Base-by-base conservation (phyloP, 1,140 invertebrate species). In the Hetaerina americana region DNA sequence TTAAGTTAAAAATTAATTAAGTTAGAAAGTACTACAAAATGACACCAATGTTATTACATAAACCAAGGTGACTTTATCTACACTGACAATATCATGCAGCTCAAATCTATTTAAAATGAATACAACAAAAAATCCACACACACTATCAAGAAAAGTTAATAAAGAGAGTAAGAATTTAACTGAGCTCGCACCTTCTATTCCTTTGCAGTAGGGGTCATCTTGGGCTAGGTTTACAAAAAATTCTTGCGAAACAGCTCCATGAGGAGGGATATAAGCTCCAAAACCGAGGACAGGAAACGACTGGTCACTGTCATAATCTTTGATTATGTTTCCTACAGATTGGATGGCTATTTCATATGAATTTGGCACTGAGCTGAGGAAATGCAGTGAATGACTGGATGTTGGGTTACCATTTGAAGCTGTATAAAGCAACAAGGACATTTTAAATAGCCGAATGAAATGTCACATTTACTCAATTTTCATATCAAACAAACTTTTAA, bases 391-490 rank as follows among this genome's bases (percentile, higher is more conserved):
- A 5, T 80, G 77, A 0, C 84, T 81, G 22, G 82, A 78, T 66
- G 81, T 78, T 10, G 87, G 87, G 75, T 88, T 82, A 15, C 87
- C 86, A 81, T 90, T 90, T 10, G 88, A 90, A 15, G 85, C 86
- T 88, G 77, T 81, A 74, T 74, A 76, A 78, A n/a, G n/a, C n/a
- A n/a, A n/a, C n/a, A n/a, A n/a, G n/a, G n/a, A n/a, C n/a, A n/a
- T n/a, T n/a, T n/a, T n/a, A n/a, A n/a, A n/a, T n/a, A n/a, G n/a
- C n/a, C n/a, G n/a, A n/a, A n/a, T n/a, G n/a, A n/a, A n/a, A n/a
- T n/a, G n/a, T n/a, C n/a, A n/a, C n/a, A n/a, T n/a, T n/a, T n/a
- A n/a, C n/a, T n/a, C n/a, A n/a, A n/a, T n/a, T n/a, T n/a, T n/a
- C n/a, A n/a, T n/a, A n/a, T n/a, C n/a, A n/a, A n/a, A n/a, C n/a